Evolutionary conservation across 2,797 vertebrate species (phyloP).

Genomic region (Mergus octosetaceus): DNA sequence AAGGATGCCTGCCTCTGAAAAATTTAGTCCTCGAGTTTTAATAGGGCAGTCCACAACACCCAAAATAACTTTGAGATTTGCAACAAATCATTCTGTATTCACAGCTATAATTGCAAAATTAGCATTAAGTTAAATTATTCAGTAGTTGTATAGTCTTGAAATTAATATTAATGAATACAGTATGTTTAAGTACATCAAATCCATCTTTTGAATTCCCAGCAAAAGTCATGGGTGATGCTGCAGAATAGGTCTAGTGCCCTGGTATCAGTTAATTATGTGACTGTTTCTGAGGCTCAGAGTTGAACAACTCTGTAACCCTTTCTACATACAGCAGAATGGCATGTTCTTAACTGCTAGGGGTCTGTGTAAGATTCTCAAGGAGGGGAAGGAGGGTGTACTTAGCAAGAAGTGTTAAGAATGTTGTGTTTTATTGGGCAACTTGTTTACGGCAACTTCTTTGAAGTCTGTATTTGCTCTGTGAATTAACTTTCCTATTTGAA

Average conservation of each 20-base stretch:
- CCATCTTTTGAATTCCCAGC: not conserved
- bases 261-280: not conserved
- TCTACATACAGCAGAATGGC: not conserved
- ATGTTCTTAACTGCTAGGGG: not conserved
- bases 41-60: not conserved
- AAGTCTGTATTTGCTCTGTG: not conserved
- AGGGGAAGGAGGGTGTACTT: not conserved
- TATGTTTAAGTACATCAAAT: not conserved
- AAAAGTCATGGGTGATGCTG: not conserved
- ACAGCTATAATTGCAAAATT: not conserved
- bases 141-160: not conserved
- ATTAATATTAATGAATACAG: not conserved
- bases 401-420: not conserved
- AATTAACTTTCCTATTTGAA: not conserved
- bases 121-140: not conserved
- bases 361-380: not conserved
- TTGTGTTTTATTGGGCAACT: fast-evolving
- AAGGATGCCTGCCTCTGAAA: not conserved
- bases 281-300: not conserved
- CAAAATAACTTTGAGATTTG: not conserved
- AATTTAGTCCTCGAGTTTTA: not conserved
- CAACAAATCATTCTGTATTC: not conserved
- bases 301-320: not conserved
- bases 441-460: not conserved
- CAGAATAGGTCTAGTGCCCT: not conserved